Conservation (phyloP, 1,140 invertebrate species). For the Apis laboriosa region DNA sequence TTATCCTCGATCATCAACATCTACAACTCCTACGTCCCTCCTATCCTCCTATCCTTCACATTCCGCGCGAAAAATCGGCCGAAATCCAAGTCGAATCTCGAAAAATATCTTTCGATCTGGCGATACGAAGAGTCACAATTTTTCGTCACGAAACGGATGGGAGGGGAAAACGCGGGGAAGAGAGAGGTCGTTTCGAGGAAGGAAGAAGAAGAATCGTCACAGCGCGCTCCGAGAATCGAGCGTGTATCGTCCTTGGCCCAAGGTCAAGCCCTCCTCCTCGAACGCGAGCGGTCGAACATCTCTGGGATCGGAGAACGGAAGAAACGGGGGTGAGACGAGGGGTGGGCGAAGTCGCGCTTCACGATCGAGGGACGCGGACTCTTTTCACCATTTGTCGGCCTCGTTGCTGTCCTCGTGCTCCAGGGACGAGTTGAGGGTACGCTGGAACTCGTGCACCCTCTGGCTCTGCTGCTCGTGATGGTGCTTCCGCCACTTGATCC, state of each 20-base stretch:
- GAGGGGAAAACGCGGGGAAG: too few relatives aligned
- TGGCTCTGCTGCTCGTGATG: conserved; percentile 95
- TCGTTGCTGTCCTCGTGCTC: conserved; percentile 78
- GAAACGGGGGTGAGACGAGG: conserved; percentile 11
- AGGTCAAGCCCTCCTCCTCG: background rate
- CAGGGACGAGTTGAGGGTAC: conserved; percentile 72
- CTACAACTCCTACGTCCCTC: background rate
- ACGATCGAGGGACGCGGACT: conserved; percentile 33
- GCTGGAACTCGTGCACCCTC: conserved; percentile 88
- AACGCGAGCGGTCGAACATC: background rate
- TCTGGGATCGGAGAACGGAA: conserved; percentile 11
- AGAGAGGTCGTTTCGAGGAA: too few relatives aligned
- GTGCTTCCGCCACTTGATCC: conserved; percentile 98
- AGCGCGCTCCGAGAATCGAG: background rate
- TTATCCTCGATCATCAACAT: background rate
- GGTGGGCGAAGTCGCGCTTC: conserved; percentile 18
- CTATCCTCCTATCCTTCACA: background rate
- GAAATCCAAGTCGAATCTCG: background rate
- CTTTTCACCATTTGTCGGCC: conserved; percentile 74
- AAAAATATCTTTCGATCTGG: too few relatives aligned
- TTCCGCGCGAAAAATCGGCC: background rate
- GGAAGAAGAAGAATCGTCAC: background rate
- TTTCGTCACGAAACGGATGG: too few relatives aligned
- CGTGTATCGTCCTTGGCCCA: background rate
- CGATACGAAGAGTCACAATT: too few relatives aligned